A percentile compares a stretch with the other conserved stretches of the same genome.
These are phyloP conservation scores for Leptinotarsa defecta DNA, from an alignment of 1,140 invertebrate species.

Conservation along the genomic window DNA sequence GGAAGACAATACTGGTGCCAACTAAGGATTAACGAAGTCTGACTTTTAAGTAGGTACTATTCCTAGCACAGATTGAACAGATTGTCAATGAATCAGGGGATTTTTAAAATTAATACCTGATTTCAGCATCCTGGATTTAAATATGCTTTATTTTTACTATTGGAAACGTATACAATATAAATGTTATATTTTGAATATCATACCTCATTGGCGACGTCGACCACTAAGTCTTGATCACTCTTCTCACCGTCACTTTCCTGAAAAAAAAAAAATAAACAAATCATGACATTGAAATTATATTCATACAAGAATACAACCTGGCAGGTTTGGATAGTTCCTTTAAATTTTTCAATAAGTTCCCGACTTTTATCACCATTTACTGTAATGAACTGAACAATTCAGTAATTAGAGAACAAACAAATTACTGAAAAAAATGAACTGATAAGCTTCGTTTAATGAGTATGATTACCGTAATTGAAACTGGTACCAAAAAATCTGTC, in stretches of 20 bases:
- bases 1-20: too few relatives aligned
- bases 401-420: neutral
- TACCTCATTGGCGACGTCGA: conserved; percentile 88
- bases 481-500: neutral
- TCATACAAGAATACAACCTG: too few relatives aligned
- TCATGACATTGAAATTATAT: too few relatives aligned
- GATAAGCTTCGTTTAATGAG: conserved; percentile 1
- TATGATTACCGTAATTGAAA: neutral
- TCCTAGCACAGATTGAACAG: too few relatives aligned
- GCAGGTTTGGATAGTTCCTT: neutral
- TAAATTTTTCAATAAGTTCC: neutral
- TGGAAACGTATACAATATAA: too few relatives aligned
- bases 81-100: too few relatives aligned
- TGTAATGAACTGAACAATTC: neutral
- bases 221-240: conserved; percentile 87
- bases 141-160: too few relatives aligned
- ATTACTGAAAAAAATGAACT: conserved; percentile 11
- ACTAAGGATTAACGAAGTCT: too few relatives aligned
- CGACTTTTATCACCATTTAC: neutral
- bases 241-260: conserved; percentile 80
- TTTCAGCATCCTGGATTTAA: too few relatives aligned
- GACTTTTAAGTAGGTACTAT: too few relatives aligned
- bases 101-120: too few relatives aligned
- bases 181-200: conserved; percentile 17
- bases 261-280: conserved; percentile 56